Evolutionary conservation across 2,888 invertebrate species (phyloP).

Genomic region (Gryllus longicercus): DNA sequence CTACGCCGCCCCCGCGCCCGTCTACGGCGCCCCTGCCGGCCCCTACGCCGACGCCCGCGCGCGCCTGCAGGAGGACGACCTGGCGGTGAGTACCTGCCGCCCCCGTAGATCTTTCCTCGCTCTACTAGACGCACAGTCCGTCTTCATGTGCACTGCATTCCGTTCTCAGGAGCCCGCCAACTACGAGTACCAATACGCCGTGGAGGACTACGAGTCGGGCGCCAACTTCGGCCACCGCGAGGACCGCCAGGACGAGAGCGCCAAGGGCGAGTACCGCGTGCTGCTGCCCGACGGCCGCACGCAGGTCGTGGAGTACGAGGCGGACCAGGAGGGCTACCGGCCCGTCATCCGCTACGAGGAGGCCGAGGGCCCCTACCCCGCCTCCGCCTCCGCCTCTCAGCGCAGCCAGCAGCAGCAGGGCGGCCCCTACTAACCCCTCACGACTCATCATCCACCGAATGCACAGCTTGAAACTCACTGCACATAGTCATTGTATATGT

Average conservation of each 20-base stretch:
- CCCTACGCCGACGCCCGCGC: not conserved
- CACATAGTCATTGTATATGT: too few relatives aligned
- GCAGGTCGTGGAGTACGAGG: conserved; percentile 62
- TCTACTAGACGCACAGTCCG: not conserved
- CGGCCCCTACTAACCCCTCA: too few relatives aligned
- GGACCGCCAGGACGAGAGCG: conserved; percentile 60
- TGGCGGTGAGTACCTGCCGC: not conserved
- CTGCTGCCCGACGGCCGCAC: conserved; percentile 62
- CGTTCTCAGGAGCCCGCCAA: conserved; percentile 56
- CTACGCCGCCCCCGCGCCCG: conserved; percentile 11
- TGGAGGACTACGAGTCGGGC: conserved; percentile 56
- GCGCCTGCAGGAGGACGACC: not conserved
- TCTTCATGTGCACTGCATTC: not conserved
- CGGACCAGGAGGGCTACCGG: conserved; percentile 59
- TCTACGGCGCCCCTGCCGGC: conserved; percentile 38
- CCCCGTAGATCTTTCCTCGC: not conserved
- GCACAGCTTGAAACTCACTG: too few relatives aligned
- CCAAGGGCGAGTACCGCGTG: conserved; percentile 63
- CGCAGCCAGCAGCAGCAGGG: too few relatives aligned
- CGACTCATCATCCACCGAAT: too few relatives aligned
- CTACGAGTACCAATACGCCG: conserved; percentile 63
- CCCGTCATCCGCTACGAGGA: conserved; percentile 56
- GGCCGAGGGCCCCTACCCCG: conserved; percentile 24
- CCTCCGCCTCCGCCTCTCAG: conserved; percentile 54
- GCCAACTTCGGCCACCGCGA: conserved; percentile 64